Evolutionary conservation across 2,888 invertebrate species (phyloP).

Genomic region (Xiphydria camelus): DNA sequence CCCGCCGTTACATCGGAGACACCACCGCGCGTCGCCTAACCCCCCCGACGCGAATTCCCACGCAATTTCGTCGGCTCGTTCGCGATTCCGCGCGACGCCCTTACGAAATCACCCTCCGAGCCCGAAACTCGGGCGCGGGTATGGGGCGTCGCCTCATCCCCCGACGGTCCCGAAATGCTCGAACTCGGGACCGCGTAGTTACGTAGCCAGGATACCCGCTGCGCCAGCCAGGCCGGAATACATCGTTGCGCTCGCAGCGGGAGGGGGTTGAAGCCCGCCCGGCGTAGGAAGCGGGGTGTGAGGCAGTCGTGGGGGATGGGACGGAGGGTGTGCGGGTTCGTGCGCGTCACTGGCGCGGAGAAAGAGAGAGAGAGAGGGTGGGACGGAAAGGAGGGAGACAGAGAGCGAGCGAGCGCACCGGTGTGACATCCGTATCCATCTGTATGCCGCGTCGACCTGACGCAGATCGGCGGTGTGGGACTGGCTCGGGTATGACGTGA

Average conservation of each 20-base stretch:
- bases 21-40: no score
- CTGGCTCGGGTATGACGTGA: constrained; percentile 24
- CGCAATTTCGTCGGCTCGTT: no score
- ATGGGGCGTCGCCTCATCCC: no score
- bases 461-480: constrained; percentile 20
- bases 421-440: constrained; percentile 32
- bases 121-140: no score
- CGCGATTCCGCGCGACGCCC: no score
- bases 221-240: constrained; percentile 19
- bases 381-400: constrained; percentile 5
- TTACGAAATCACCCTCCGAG: no score
- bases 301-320: constrained; percentile 18
- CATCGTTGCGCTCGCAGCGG: constrained; percentile 16
- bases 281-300: constrained; percentile 22
- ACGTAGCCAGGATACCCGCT: constrained; percentile 22
- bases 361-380: constrained; percentile 7
- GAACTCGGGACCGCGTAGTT: constrained; percentile 25
- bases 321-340: background rate
- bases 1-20: no score
- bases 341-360: constrained; percentile 3
- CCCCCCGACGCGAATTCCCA: no score
- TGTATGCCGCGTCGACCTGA: constrained; percentile 25
- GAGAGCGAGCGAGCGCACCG: constrained; percentile 14
- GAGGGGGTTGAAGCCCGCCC: constrained; percentile 12
- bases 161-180: no score